Evolutionary conservation across 2,113 vertebrate species (phyloP).

Genomic region (Columba janthina): DNA sequence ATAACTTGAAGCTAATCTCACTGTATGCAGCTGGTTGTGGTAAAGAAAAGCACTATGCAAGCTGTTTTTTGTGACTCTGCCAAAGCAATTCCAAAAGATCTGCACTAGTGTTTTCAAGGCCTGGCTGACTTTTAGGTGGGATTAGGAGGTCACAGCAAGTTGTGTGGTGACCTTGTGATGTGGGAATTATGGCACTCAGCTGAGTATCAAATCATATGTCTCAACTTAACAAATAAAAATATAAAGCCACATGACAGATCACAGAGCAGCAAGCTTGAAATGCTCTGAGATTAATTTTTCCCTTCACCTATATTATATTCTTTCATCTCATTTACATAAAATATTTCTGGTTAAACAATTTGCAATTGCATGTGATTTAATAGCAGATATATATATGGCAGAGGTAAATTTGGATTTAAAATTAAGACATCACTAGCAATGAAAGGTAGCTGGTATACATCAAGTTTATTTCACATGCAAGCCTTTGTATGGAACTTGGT

Average conservation of each 20-base stretch:
- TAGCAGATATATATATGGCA: neutral
- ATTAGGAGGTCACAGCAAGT: neutral
- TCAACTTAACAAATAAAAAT: neutral
- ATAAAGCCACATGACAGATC: neutral
- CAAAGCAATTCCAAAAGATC: neutral
- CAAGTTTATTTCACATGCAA: neutral
- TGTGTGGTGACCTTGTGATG: neutral
- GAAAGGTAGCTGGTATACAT: constrained; percentile 5
- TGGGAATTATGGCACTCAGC: neutral
- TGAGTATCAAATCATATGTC: neutral
- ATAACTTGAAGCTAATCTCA: constrained; percentile 9
- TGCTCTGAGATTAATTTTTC: neutral
- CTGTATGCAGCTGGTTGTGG: constrained; percentile 7
- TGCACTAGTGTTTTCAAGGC: neutral
- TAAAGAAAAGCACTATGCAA: neutral
- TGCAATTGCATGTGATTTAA: neutral
- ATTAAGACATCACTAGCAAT: neutral
- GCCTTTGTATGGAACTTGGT: neutral
- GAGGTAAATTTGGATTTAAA: neutral
- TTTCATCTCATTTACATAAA: constrained; percentile 42
- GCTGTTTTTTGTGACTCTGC: neutral
- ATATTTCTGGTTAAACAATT: constrained; percentile 33
- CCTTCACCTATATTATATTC: neutral
- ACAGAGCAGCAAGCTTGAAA: neutral
- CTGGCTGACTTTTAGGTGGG: constrained; percentile 2